Evolutionary conservation across 2,888 invertebrate genomes (phyloP), one percentile per base, ranked within the genome.

Genomic region (Acheta domesticus): DNA sequence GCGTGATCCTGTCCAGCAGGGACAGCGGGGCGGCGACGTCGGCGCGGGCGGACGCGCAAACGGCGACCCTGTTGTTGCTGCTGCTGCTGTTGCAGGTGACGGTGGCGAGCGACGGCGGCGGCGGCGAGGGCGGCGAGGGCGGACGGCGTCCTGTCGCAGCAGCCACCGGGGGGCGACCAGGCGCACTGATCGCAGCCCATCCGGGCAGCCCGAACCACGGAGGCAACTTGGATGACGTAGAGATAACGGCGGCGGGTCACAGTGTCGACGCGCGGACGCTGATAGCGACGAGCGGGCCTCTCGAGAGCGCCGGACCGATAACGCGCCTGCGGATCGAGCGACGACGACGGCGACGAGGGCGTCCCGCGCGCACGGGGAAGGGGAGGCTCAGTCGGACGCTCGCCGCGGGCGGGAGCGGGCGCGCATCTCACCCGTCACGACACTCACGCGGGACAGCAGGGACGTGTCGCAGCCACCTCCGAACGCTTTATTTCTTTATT

Each of bases 51-150:
- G 77, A 2, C 75, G 78, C 36, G 76, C 36, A 19, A 36, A 76
- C 50, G 49, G 23, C 76, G 50, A 77, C n/a, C 20, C 79, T 36
- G 77, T 80, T 84, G 80, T 81, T 82, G 75, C 85, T 84, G 83
- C 85, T 84, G 83, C 86, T 83, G 82, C 85, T 85, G 81, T 86
- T 85, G 86, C 87, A 21, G 21, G 76, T 20, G 36, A 4, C 36
- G 19, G 62, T 11, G 19, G 62, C 4, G 62, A 4, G 8, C 8
- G 62, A 4, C 62, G 62, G 8, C 16, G 62, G 12, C 16, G 62
- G 4, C 62, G 62, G n/a, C 62, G 62, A 62, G 16, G 62, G n/a
- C 62, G 62, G n/a, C 62, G 16, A 14, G 3, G 62, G n/a, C 16
- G 62, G n/a, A 3, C 16, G 16, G 3, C 16, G n/a, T n/a, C 78